Percentiles rank a stretch among this genome's conserved stretches.
Conservation (phyloP, 2,888 invertebrate genomes). For the Tiliacea citrago region DNA sequence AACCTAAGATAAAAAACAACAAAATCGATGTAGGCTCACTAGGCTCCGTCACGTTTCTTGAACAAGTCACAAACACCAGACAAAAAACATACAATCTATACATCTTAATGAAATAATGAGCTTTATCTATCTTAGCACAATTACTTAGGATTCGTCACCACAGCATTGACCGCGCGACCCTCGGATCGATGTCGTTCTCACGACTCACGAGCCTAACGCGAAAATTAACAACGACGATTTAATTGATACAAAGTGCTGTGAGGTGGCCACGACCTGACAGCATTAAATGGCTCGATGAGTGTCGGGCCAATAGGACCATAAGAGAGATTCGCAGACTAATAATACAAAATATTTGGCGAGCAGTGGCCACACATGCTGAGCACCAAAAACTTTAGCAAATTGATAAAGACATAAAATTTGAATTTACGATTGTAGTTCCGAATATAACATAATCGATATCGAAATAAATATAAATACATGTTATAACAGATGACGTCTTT, state of each 20-base stretch:
- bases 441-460: conserved; percentile 37
- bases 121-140: conserved; percentile 43
- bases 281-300: conserved; percentile 65
- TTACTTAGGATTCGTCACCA: conserved; percentile 64
- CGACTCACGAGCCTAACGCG: conserved; percentile 83
- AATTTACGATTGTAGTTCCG: conserved; percentile 48
- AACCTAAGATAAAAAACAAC: conserved; percentile 8
- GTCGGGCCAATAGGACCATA: conserved; percentile 54
- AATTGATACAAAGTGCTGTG: conserved; percentile 85
- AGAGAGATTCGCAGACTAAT: conserved; percentile 64
- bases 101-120: conserved; percentile 51
- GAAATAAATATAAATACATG: conserved; percentile 18
- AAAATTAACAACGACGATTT: conserved; percentile 86
- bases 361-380: conserved; percentile 11
- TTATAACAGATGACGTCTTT: conserved; percentile 30
- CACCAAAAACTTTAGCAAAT: conserved; percentile 29
- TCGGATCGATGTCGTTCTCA: conserved; percentile 77
- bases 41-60: conserved; percentile 34
- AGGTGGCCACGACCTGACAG: conserved; percentile 66
- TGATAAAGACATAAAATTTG: conserved; percentile 45
- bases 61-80: conserved; percentile 16
- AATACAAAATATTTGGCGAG: conserved; percentile 38
- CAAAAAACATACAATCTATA: conserved; percentile 40
- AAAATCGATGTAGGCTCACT: conserved; percentile 15
- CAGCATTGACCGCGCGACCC: conserved; percentile 70